These are phyloP conservation scores for Picus viridis DNA, from an alignment of 2,797 vertebrate species.

Conservation along the genomic window DNA sequence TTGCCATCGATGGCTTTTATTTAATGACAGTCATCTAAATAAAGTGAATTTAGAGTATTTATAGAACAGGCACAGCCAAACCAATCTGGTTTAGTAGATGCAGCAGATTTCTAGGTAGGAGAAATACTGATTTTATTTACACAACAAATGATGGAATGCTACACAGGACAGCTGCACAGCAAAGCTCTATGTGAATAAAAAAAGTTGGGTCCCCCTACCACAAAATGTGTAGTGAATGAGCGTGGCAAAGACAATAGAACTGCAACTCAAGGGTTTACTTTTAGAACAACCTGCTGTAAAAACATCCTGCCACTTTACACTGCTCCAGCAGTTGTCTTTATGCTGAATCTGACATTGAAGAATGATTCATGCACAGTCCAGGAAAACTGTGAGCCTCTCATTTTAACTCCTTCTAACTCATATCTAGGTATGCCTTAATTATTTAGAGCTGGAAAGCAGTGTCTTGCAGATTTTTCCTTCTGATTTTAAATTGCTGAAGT, in stretches of 20 bases:
- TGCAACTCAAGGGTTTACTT: neutral
- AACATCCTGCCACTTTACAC: neutral
- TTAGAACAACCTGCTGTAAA: neutral
- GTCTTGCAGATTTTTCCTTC: neutral
- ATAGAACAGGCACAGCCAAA: neutral
- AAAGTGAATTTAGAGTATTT: neutral
- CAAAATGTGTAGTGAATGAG: neutral
- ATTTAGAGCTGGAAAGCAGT: neutral
- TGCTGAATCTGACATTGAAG: neutral
- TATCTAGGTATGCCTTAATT: neutral
- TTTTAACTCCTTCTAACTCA: neutral
- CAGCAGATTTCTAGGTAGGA: neutral
- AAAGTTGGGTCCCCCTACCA: neutral
- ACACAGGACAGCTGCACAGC: neutral
- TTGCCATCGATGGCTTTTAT: neutral
- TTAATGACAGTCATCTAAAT: constrained; percentile 33
- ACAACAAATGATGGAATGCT: neutral
- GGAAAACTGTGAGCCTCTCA: neutral
- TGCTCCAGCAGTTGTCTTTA: neutral
- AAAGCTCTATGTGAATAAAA: neutral
- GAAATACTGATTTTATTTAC: neutral
- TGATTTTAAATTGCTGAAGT: neutral
- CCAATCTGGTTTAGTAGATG: neutral
- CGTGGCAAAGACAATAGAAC: neutral
- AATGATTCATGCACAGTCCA: neutral